Base-by-base conservation (phyloP, 1,140 invertebrate genomes). In the Tenebrio molitor region DNA sequence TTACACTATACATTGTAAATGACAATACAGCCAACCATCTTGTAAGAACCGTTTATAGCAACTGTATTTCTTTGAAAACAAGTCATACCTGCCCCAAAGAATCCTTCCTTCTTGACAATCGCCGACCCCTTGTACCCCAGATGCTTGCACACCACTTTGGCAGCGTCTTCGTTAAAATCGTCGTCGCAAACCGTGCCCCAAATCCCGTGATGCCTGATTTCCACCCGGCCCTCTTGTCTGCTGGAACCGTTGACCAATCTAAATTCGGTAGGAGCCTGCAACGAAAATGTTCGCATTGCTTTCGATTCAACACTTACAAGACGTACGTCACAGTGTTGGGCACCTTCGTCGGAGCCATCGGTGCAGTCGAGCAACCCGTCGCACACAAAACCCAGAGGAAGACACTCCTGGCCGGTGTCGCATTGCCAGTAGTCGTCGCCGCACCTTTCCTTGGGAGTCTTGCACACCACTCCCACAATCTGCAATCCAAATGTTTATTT, bases 101-200 rank as follows among this genome's bases (percentile, higher is more conserved):
- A 82, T 0, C 81, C 85, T 39, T 87, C 83, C 74, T 88, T 88
- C 65, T 83, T 82, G 0, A 86, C 84, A 68, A 84, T 79, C n/a
- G 87, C 87, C 15, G 71, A 74, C 1, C 90, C 90, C 16, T 83
- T 84, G 68, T 85, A 91, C 1, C 91, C 91, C 25, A 92, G 77
- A 14, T 86, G 86, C 62, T 85, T 85, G 73, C 91, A 93, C 7
- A 91, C 86, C 0, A 92, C 89, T 77, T 85, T 84, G 0, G 92
- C 92, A 4, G 91, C 87, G 58, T 86, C 85, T 12, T 85, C 80
- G 23, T 88, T 89, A 76, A 93, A 94, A 77, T 91, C 89, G 77
- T 94, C 92, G 78, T 94, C 92, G 79, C 93, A 95, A 8, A 94
- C 85, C 0, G 91, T 92, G 0, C 92, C 92, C 92, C 92, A 94